Evolutionary conservation across 2,888 invertebrate species (phyloP), one percentile per base, ranked within the genome.

Genomic region (Lottia gigantea): DNA sequence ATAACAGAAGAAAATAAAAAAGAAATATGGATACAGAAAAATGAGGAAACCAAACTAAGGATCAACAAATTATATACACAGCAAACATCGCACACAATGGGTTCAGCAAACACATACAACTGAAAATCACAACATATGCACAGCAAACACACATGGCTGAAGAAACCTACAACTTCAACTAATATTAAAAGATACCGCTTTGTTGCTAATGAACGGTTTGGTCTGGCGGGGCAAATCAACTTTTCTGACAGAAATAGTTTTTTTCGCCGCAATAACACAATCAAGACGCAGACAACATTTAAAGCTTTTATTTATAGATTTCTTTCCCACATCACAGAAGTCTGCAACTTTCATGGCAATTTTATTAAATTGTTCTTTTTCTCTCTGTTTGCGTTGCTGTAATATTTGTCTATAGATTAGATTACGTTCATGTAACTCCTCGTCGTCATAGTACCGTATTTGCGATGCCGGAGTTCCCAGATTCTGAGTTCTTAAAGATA

Each of bases 371-470:
- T 49, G 62, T 61, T 71, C 62, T n/a, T 62, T 69, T 55, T 74
- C 71, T 40, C 62, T 62, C 16, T 69, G 62, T 19, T 68, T 68
- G 47, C 67, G 64, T 11, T 69, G 64, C 12, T 67, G 55, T 64
- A 75, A 49, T 23, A 75, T 64, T 16, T 68, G 66, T 7, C 47
- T 49, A 62, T 75, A 75, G 64, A 75, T 71, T 14, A 68, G 45
- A 40, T 70, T 46, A 23, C 75, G 47, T 46, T 75, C 75, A 16
- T 68, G 68, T 15, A 75, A 70, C 55, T 75, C 75, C 23, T 75
- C 75, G 16, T 75, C 73, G 19, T 73, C 71, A 12, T 71, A 66
- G 67, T 75, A 75, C 3, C 73, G 68, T 16, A 73, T 63, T 63
- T 75, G 73, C 15, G 55, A 55, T 23, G 55, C 55, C 15, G 55